Conservation (phyloP, 2,113 vertebrate species). For the Engraulis encrasicolus region DNA sequence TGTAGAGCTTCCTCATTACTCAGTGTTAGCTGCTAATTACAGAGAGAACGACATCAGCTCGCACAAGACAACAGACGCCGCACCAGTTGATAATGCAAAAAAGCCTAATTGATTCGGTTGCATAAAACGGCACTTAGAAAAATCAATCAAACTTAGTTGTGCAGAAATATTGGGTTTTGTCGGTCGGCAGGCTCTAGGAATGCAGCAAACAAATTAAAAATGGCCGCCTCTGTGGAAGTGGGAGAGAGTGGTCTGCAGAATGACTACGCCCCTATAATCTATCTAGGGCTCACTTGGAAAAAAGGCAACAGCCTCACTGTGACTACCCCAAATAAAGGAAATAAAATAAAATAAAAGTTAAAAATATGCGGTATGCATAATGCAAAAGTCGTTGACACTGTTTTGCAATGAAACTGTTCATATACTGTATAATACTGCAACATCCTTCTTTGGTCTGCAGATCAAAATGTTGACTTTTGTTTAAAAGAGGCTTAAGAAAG, state of each 20-base stretch:
- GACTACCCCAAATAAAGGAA: background rate
- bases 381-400: no score
- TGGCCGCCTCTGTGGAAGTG: background rate
- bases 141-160: background rate
- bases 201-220: background rate
- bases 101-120: background rate
- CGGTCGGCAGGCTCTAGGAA: background rate
- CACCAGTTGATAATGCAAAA: background rate
- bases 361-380: no score
- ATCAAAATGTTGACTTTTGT: no score
- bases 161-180: background rate
- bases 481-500: no score
- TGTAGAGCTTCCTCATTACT: background rate
- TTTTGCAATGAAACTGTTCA: no score
- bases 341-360: no score
- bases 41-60: background rate
- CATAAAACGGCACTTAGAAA: background rate
- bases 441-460: no score
- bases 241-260: no score
- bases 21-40: background rate
- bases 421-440: no score
- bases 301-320: background rate
- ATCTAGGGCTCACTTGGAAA: no score
- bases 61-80: background rate
- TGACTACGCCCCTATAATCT: no score